Base-by-base conservation (phyloP, 2,113 vertebrate species). In the Dasypus novemcinctus region DNA sequence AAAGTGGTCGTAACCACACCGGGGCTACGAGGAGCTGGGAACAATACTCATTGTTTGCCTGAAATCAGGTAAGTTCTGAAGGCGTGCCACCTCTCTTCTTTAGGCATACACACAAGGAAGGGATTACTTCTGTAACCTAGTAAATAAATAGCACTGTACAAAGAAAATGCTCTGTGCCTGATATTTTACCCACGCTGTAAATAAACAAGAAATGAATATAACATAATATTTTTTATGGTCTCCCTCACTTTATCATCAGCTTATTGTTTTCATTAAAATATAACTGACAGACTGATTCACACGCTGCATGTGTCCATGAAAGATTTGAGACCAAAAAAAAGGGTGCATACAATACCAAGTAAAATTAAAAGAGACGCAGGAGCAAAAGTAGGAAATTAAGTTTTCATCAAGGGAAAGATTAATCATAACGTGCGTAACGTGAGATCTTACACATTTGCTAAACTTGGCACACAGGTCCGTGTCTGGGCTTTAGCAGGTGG, bases 1-100 rank as follows among this genome's bases (percentile, higher is more conserved):
- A 68, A 41, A 1, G 2, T 14, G 21, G 9, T 21, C 5, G 3
- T 4, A 52, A 4, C 61, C 29, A 0, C 15, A 57, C 41, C 31
- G 2, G 1, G 43, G 36, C 10, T 1, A 17, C 25, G 38, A 43
- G 2, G 29, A 49, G 5, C 2, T 25, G 21, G 29, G 7, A 52
- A n/a, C 52, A 64, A 12, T 0, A 1, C 38, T 4, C 23, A 23
- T 11, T 38, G 23, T 29, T 57, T 82, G 4, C 14, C 69, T 27
- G 33, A 71, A 87, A 76, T 27, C 17, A 64, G 4, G n/a, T 23
- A 61, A 18, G 25, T n/a, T 74, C 64, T 49, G 7, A 80, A 23
- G 33, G 5, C 61, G 85, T n/a, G 38, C 4, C 20, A 59, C 21
- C 13, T 69, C 29, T 46, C 18, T 21, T 59, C 9, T 76, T 59